A percentile compares a stretch with the other conserved stretches of the same genome.
Evolutionary conservation across 1,140 invertebrate genomes (phyloP).

Genomic region (Eubasilissa regina): DNA sequence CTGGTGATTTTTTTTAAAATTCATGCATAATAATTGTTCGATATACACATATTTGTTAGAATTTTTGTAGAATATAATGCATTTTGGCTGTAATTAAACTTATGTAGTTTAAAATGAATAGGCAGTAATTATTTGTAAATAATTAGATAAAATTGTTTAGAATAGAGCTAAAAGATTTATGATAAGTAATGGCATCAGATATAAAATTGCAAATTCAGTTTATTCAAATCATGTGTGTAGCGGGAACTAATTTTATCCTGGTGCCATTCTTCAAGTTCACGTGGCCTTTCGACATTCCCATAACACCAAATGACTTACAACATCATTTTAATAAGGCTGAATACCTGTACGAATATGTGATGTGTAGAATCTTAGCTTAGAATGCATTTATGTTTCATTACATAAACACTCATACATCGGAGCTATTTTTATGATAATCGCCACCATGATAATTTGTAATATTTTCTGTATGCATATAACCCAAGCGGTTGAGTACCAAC

Average conservation of each 20-base stretch:
- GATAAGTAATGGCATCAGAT: slow-evolving; percentile 27
- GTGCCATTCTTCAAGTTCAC: slow-evolving; percentile 54
- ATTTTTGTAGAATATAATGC: slow-evolving; percentile 46
- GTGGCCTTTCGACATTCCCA: slow-evolving; percentile 60
- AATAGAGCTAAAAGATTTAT: slow-evolving; percentile 28
- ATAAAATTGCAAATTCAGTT: slow-evolving; percentile 6
- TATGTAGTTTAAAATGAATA: slow-evolving; percentile 39
- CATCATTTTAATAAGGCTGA: slow-evolving; percentile 58
- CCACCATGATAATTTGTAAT: no score
- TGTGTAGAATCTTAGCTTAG: not conserved
- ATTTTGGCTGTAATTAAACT: slow-evolving; percentile 54
- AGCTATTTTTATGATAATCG: no score
- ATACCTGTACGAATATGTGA: slow-evolving; percentile 55
- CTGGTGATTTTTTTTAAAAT: not conserved
- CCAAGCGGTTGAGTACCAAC: no score
- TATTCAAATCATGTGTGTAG: not conserved
- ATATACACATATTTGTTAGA: slow-evolving; percentile 39
- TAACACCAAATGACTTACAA: slow-evolving; percentile 57
- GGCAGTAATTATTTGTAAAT: slow-evolving; percentile 26
- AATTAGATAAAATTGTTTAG: slow-evolving; percentile 16
- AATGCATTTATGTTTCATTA: not conserved
- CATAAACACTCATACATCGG: no score
- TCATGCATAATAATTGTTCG: not conserved
- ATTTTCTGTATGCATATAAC: no score
- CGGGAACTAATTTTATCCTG: slow-evolving; percentile 23